These are phyloP conservation scores for Zaprionus kolodkinae DNA, from an alignment of 1,140 invertebrate genomes.

Conservation along the genomic window DNA sequence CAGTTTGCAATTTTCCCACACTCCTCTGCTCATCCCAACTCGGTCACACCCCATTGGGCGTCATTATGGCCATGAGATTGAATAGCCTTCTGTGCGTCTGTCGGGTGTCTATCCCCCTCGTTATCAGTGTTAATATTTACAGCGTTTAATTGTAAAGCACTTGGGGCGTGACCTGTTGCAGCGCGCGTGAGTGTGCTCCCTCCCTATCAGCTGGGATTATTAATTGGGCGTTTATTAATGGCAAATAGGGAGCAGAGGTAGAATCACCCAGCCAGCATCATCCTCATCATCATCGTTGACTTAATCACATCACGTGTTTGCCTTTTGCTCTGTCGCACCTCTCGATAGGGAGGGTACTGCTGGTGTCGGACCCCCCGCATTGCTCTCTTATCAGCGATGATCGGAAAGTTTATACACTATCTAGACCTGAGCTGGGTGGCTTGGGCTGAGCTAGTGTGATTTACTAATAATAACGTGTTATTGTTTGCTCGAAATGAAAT, in stretches of 20 bases:
- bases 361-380: neutral
- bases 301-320: constrained; percentile 31
- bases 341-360: constrained; percentile 5
- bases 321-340: constrained; percentile 1
- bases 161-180: constrained; percentile 34
- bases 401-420: constrained; percentile 3
- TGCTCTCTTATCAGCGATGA: neutral
- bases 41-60: neutral
- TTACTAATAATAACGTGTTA: constrained; percentile 27
- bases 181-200: neutral
- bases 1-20: constrained; percentile 25
- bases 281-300: constrained; percentile 10
- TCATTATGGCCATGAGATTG: constrained; percentile 1
- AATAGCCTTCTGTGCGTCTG: constrained; percentile 6
- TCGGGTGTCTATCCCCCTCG: neutral
- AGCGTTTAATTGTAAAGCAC: constrained; percentile 42
- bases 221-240: constrained; percentile 46
- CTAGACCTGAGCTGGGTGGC: neutral
- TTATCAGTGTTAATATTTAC: constrained; percentile 52
- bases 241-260: constrained; percentile 27
- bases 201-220: constrained; percentile 41
- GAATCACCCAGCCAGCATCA: neutral
- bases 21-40: neutral
- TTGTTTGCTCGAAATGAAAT: constrained; percentile 30
- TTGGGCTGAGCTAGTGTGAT: constrained; percentile 17